Conservation (phyloP, 2,888 invertebrate species). For the Heliconius ismenius region DNA sequence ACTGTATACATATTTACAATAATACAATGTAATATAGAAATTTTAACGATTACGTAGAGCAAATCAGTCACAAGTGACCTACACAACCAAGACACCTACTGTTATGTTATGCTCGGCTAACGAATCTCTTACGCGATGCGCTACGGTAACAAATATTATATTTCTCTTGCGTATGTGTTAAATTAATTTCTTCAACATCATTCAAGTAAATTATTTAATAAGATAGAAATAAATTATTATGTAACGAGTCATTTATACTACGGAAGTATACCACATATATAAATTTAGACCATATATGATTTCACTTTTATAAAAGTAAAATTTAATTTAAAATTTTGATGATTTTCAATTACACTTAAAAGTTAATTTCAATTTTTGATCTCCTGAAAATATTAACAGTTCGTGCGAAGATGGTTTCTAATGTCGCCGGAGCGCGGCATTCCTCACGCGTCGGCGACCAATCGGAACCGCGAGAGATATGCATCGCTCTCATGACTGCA, state of each 20-base stretch:
- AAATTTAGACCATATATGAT: background rate
- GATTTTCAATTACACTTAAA: background rate
- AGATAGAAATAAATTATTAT: background rate
- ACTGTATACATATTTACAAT: conserved; percentile 3
- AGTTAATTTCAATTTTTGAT: conserved; percentile 13
- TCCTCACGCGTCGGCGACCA: conserved; percentile 72
- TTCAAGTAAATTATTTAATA: background rate
- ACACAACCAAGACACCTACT: conserved; percentile 54
- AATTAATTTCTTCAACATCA: conserved; percentile 4
- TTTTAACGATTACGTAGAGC: conserved; percentile 45
- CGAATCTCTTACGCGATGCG: conserved; percentile 51
- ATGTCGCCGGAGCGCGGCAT: conserved; percentile 72
- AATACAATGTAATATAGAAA: conserved; percentile 14
- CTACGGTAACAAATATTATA: conserved; percentile 26
- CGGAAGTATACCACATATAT: background rate
- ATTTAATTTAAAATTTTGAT: background rate
- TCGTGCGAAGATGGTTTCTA: conserved; percentile 62
- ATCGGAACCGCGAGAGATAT: conserved; percentile 71
- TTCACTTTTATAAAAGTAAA: background rate
- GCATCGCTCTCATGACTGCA: conserved; percentile 46
- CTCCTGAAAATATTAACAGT: conserved; percentile 44
- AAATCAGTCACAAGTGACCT: conserved; percentile 52
- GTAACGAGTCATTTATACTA: background rate
- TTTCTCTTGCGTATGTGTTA: conserved; percentile 5
- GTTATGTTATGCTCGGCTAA: conserved; percentile 63